Evolutionary conservation across 2,888 invertebrate genomes (phyloP).

Genomic region (Morpho deidamia): DNA sequence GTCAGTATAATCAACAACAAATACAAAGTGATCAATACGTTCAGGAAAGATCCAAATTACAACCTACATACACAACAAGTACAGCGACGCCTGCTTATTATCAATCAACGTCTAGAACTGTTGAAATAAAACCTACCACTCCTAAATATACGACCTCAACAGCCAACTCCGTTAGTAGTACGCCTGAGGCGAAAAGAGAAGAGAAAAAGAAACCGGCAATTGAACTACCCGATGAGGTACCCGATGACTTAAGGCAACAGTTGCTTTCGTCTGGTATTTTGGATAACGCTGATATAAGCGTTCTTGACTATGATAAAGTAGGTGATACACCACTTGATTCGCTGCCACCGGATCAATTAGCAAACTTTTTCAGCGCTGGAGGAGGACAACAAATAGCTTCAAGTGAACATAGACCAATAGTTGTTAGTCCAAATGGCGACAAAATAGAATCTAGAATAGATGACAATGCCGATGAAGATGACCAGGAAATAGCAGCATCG

Average conservation of each 20-base stretch:
- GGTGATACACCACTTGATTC: conserved; percentile 91
- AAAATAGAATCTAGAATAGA: conserved; percentile 69
- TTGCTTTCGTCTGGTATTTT: conserved; percentile 90
- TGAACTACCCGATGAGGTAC: conserved; percentile 91
- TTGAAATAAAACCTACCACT: conserved; percentile 71
- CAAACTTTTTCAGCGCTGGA: conserved; percentile 91
- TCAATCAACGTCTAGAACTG: conserved; percentile 62
- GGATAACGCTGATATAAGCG: conserved; percentile 91
- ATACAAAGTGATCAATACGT: conserved; percentile 53
- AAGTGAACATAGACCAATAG: conserved; percentile 83
- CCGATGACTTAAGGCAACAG: conserved; percentile 90
- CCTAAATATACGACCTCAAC: conserved; percentile 71
- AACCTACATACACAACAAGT: conserved; percentile 46
- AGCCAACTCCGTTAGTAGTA: conserved; percentile 63
- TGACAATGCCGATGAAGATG: conserved; percentile 63
- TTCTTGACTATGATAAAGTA: conserved; percentile 92
- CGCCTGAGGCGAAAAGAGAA: conserved; percentile 62
- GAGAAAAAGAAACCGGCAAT: conserved; percentile 77
- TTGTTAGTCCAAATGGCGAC: conserved; percentile 81
- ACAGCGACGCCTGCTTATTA: conserved; percentile 55
- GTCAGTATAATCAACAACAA: conserved; percentile 46
- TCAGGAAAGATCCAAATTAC: conserved; percentile 60
- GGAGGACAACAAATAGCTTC: conserved; percentile 85
- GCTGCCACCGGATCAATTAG: conserved; percentile 90
- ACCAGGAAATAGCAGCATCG: conserved; percentile 78